phyloP scores from a whole-genome alignment of 2,797 vertebrate genomes.

The Choloepus didactylus region DNA sequence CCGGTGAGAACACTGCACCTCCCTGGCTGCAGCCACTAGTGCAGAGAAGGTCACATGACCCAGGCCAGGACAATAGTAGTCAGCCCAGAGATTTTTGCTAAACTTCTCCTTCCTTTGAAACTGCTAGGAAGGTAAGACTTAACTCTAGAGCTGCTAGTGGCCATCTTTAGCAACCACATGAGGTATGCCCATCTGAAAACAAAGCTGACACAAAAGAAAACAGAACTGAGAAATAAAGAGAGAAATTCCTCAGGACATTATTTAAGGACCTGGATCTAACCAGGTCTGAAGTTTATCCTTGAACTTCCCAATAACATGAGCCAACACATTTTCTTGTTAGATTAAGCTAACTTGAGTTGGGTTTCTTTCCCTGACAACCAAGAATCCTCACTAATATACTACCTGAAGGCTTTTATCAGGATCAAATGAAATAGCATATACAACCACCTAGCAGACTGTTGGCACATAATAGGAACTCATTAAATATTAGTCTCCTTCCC shows the following conservation, averaged over 20 bases:
- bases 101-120: background rate
- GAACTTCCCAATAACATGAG: background rate
- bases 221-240: background rate
- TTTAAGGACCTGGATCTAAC: background rate
- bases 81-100: background rate
- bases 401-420: constrained; percentile 54
- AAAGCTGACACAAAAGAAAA: constrained; percentile 28
- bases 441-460: constrained; percentile 55
- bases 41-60: background rate
- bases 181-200: background rate
- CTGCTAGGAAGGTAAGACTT: background rate
- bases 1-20: background rate
- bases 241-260: background rate
- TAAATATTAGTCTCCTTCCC: constrained; percentile 80
- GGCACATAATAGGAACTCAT: constrained; percentile 68
- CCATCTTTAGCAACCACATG: background rate
- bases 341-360: background rate
- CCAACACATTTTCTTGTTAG: background rate
- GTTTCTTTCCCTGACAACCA: constrained; percentile 34
- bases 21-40: background rate
- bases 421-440: constrained; percentile 75
- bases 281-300: background rate
- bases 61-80: background rate
- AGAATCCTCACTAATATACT: constrained; percentile 40
- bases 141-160: background rate